Base-by-base conservation (phyloP, 2,888 invertebrate genomes). In the Leptinotarsa rubiginosa region DNA sequence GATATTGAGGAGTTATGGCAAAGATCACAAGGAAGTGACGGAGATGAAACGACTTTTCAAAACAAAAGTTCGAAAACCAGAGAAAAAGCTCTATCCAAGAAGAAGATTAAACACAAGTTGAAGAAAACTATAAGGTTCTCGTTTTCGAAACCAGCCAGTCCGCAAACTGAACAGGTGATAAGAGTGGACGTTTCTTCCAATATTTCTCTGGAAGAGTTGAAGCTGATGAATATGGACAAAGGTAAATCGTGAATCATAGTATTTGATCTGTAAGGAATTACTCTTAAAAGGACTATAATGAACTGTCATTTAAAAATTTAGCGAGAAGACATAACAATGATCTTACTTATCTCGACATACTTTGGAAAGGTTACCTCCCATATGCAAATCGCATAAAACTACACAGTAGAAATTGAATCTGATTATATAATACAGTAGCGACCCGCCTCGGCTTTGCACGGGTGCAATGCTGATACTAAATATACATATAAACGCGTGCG, bases 161-260 rank as follows among this genome's bases (percentile, higher is more conserved):
- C 88, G 4, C 83, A 86, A 77, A 87, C 87, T 0, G 84, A 86
- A 73, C 87, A 87, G 81, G 81, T 88, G 13, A 88, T 88, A 66
- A 81, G 88, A 69, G 87, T 88, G 15, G 88, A 87, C 77, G 86
- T 88, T 20, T 86, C 85, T 25, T 87, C 88, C 25, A 87, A 83
- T 78, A 82, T 85, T 72, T 84, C 86, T 4, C 69, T 82, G 47
- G 85, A 85, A 22, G 81, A 83, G 22, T 54, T 70, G 59, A 74
- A 78, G 65, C 69, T 71, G 18, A 25, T 70, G 12, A 75, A 77
- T 71, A 74, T 64, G 4, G 18, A 18, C 22, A 72, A 54, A 49
- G 66, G 72, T 72, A 67, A 67, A n/a, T 47, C 15, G 25, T 3
- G 18, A 47, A 65, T 65, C 5, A 7, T 3, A 47, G 22, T 65